phyloP scores from a whole-genome alignment of 2,888 invertebrate genomes.

The Leistus spinibarbis region DNA sequence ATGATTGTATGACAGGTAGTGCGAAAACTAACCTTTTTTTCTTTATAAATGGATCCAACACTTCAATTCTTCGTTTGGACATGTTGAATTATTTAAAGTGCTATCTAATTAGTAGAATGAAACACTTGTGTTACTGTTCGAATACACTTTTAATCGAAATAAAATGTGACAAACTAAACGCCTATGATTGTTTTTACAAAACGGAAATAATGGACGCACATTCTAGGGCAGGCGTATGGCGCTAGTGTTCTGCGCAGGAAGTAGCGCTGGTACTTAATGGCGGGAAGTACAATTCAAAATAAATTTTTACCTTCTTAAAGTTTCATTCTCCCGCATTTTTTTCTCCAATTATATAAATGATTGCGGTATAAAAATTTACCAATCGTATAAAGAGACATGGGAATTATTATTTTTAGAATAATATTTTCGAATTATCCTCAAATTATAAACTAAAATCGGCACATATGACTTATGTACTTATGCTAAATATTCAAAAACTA shows the following conservation, averaged over 20 bases:
- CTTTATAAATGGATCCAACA: conserved; percentile 81
- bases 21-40: conserved; percentile 69
- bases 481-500: too few relatives aligned
- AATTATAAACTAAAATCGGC: too few relatives aligned
- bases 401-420: too few relatives aligned
- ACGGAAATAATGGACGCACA: conserved; percentile 30
- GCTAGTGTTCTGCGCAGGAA: neutral
- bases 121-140: conserved; percentile 17
- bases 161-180: conserved; percentile 37
- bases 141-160: conserved; percentile 17
- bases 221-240: neutral
- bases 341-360: too few relatives aligned
- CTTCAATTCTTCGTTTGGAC: conserved; percentile 88
- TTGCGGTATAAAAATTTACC: too few relatives aligned
- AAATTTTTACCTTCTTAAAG: neutral
- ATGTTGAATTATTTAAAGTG: conserved; percentile 54
- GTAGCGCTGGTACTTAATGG: neutral
- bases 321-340: neutral
- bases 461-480: too few relatives aligned
- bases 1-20: conserved; percentile 15
- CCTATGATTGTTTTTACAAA: conserved; percentile 22
- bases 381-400: too few relatives aligned
- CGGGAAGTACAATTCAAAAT: neutral
- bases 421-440: too few relatives aligned
- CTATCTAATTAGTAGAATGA: conserved; percentile 13